These are phyloP conservation scores for Metacarcinus magister DNA, from an alignment of 2,888 invertebrate species.

Conservation along the genomic window DNA sequence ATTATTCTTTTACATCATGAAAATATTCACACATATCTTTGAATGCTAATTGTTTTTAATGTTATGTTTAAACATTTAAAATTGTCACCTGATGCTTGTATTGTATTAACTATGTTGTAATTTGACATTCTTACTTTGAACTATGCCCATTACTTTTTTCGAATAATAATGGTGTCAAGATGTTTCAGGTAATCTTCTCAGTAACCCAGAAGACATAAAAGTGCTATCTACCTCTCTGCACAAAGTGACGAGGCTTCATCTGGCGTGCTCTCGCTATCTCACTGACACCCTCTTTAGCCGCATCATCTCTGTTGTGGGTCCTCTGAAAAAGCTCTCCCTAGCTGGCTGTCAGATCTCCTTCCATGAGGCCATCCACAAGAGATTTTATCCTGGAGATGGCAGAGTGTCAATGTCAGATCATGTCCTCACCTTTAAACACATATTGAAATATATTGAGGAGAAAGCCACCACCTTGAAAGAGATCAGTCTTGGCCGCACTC, in stretches of 20 bases:
- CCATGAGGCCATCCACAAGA: conserved; percentile 89
- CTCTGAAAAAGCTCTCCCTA: conserved; percentile 88
- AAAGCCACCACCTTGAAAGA: conserved; percentile 87
- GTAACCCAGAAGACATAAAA: conserved; percentile 75
- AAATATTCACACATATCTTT: not conserved
- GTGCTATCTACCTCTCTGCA: conserved; percentile 67
- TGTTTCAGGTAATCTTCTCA: conserved; percentile 74
- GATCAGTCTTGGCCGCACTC: conserved; percentile 89
- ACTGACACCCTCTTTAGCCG: conserved; percentile 90
- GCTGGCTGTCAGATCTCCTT: conserved; percentile 90
- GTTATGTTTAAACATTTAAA: not conserved
- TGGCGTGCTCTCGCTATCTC: conserved; percentile 89
- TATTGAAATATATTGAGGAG: conserved; percentile 87
- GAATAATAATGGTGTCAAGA: not conserved
- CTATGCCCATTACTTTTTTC: not conserved
- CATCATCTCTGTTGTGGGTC: conserved; percentile 88
- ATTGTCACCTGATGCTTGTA: not conserved
- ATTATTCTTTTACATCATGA: not conserved
- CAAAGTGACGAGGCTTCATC: conserved; percentile 85
- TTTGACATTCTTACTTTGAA: not conserved
- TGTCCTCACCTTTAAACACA: conserved; percentile 89
- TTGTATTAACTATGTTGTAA: not conserved
- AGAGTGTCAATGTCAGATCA: conserved; percentile 87
- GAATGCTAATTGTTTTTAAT: not conserved
- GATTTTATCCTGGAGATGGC: conserved; percentile 87